Percentiles rank a stretch among this genome's conserved stretches.
phyloP scores from a whole-genome alignment of 2,797 vertebrate species.

The Smutsia gigantea region DNA sequence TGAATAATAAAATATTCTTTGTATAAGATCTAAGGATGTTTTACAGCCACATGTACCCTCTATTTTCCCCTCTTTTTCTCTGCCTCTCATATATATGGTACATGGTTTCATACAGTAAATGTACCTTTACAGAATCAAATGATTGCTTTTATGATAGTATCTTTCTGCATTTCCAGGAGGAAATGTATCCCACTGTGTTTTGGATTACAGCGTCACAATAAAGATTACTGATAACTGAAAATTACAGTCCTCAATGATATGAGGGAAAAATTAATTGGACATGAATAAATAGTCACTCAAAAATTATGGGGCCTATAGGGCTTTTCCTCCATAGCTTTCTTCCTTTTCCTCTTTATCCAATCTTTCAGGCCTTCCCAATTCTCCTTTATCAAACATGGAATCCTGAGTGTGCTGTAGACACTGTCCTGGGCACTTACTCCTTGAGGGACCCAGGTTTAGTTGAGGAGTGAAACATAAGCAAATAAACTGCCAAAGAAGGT shows the following conservation, averaged over 20 bases:
- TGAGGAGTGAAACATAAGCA: neutral
- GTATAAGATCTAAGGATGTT: neutral
- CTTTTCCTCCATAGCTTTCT: neutral
- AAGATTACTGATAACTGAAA: neutral
- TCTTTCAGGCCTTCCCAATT: neutral
- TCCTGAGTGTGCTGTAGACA: neutral
- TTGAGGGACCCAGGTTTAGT: neutral
- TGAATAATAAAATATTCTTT: neutral
- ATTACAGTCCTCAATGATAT: neutral
- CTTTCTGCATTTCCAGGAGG: neutral
- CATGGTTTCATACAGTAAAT: neutral
- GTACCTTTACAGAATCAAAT: neutral
- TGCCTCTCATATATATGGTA: neutral
- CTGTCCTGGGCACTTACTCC: neutral
- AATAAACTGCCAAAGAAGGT: neutral
- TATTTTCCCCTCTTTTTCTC: neutral
- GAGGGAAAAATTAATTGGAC: neutral
- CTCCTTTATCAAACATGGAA: neutral
- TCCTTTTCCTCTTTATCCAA: neutral
- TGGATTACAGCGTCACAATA: neutral
- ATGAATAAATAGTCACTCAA: neutral
- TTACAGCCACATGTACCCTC: neutral
- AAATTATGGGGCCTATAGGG: neutral
- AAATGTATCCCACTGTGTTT: neutral
- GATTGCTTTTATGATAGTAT: neutral